Conservation (phyloP, 2,113 vertebrate species). For the Rousettus leschenaultii region DNA sequence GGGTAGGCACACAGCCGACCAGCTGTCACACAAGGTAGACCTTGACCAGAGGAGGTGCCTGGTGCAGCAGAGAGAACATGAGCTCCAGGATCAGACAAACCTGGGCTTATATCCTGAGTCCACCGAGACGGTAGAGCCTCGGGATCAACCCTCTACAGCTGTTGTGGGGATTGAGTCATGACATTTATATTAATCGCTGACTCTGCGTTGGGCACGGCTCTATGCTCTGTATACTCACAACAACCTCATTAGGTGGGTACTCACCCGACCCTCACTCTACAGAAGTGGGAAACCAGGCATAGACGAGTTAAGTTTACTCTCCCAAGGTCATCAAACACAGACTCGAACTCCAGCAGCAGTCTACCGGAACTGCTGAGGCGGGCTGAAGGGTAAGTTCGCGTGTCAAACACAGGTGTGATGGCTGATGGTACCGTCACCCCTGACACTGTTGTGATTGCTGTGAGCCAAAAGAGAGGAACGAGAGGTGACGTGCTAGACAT, state of each 20-base stretch:
- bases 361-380: neutral
- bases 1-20: too few species aligned
- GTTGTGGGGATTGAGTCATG: neutral
- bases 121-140: neutral
- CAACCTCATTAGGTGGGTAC: neutral
- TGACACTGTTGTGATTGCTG: too few species aligned
- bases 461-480: neutral
- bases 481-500: neutral
- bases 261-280: neutral
- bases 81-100: neutral
- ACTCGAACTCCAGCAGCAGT: neutral
- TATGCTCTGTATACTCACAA: too few species aligned
- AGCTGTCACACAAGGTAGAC: neutral
- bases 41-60: neutral
- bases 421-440: accelerated
- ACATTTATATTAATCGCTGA: neutral
- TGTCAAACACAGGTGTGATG: too few species aligned
- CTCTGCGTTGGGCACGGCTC: neutral
- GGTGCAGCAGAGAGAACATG: neutral
- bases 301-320: neutral
- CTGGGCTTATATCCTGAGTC: neutral
- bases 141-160: neutral
- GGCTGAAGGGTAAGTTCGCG: neutral
- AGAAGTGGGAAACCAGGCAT: neutral
- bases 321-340: neutral